Conservation (phyloP, 2,113 vertebrate genomes). For the Syrrhaptes paradoxus region DNA sequence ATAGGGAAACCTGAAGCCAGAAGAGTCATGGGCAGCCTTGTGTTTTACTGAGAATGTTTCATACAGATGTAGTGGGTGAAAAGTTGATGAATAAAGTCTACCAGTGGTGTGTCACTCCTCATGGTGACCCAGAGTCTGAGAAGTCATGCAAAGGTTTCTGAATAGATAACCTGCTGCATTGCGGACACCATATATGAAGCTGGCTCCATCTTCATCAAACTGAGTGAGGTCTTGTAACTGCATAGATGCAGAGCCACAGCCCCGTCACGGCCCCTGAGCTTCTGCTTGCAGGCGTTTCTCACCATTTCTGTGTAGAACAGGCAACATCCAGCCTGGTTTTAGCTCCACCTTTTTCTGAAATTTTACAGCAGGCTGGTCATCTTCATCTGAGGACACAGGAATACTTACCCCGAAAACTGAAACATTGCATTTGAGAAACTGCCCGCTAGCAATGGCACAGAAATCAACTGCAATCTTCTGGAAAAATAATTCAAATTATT, state of each 20-base stretch:
- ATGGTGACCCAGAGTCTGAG: background rate
- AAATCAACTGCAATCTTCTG: background rate
- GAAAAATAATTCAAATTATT: background rate
- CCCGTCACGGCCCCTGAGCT: background rate
- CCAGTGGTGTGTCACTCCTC: background rate
- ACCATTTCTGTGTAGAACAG: background rate
- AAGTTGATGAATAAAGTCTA: background rate
- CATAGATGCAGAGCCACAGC: background rate
- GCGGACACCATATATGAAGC: background rate
- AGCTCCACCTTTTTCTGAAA: background rate
- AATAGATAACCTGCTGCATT: background rate
- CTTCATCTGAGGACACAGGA: background rate
- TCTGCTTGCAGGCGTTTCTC: rapidly evolving
- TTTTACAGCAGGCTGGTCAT: background rate
- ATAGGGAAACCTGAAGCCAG: background rate
- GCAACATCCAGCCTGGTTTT: background rate
- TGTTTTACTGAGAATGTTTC: background rate
- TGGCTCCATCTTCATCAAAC: background rate
- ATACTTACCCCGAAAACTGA: background rate
- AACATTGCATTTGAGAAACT: background rate
- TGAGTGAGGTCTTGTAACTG: background rate
- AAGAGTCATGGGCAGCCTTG: background rate
- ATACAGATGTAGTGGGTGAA: background rate
- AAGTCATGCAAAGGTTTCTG: background rate
- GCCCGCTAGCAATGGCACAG: background rate